Percentiles rank a stretch among this genome's conserved stretches.
phyloP scores from a whole-genome alignment of 2,888 invertebrate species.

The Spicauda simplicius region DNA sequence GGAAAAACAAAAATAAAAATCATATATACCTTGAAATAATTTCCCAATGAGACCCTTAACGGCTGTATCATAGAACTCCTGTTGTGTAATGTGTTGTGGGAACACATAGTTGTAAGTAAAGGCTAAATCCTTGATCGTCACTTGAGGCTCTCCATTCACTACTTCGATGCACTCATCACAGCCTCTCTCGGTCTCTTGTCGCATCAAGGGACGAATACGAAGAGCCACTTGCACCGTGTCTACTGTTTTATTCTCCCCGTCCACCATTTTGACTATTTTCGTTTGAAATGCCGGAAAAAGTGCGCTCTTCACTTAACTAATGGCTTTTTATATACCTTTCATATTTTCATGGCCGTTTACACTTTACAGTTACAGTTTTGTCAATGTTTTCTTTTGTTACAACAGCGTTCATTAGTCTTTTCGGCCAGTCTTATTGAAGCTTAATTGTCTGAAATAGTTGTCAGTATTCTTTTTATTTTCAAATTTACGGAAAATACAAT shows the following conservation, averaged over 20 bases:
- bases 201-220: conserved; percentile 91
- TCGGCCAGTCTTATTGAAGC: background rate
- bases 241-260: conserved; percentile 61
- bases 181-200: conserved; percentile 89
- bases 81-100: conserved; percentile 87
- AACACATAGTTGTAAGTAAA: conserved; percentile 95
- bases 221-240: conserved; percentile 91
- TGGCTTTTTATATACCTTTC: conserved; percentile 38
- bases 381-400: conserved; percentile 44
- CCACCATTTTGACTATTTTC: conserved; percentile 61
- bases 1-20: background rate
- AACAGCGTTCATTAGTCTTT: conserved; percentile 16
- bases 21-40: conserved; percentile 89
- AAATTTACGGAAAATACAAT: too few species aligned
- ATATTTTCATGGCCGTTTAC: conserved; percentile 38
- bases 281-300: background rate
- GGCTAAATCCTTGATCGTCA: conserved; percentile 88
- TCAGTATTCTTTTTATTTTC: too few species aligned
- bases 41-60: conserved; percentile 89
- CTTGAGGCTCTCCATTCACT: conserved; percentile 87
- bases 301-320: conserved; percentile 26
- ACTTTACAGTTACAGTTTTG: conserved; percentile 34
- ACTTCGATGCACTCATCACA: conserved; percentile 90
- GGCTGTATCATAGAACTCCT: conserved; percentile 89
- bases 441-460: conserved; percentile 7